phyloP scores from a whole-genome alignment of 2,888 invertebrate genomes.

The Cryptosula pallasiana region DNA sequence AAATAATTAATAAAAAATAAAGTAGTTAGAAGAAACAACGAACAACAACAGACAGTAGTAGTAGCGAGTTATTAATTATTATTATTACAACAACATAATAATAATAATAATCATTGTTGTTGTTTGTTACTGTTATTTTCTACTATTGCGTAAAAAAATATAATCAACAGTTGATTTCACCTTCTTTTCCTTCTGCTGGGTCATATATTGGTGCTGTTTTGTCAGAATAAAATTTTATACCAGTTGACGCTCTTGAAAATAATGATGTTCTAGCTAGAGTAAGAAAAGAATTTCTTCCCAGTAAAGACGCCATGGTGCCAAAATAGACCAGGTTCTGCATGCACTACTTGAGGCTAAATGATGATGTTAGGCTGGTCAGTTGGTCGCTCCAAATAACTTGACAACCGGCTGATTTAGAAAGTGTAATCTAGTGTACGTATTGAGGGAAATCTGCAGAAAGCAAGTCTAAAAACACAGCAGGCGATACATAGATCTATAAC shows the following conservation, averaged over 20 bases:
- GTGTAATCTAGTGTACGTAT: constrained; percentile 2
- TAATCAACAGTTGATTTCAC: too few relatives aligned
- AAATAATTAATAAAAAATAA: too few relatives aligned
- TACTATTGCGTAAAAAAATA: too few relatives aligned
- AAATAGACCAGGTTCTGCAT: not conserved
- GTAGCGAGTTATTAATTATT: too few relatives aligned
- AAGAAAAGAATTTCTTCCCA: not conserved
- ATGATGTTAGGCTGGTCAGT: not conserved
- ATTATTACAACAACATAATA: too few relatives aligned
- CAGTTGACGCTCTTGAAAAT: not conserved
- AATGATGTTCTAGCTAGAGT: constrained; percentile 3
- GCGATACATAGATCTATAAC: too few relatives aligned
- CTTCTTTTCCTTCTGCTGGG: constrained; percentile 23
- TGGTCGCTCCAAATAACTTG: not conserved
- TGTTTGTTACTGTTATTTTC: too few relatives aligned
- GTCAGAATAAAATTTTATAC: not conserved
- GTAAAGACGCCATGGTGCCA: constrained; percentile 2
- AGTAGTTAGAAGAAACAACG: too few relatives aligned
- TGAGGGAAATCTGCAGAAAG: too few relatives aligned
- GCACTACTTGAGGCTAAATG: not conserved
- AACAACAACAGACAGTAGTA: too few relatives aligned
- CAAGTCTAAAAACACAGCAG: too few relatives aligned
- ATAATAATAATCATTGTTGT: too few relatives aligned
- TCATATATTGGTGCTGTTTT: constrained; percentile 15
- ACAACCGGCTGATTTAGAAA: not conserved